These are phyloP conservation scores for Temnothorax ravouxi DNA, from an alignment of 2,888 invertebrate genomes.

Conservation along the genomic window DNA sequence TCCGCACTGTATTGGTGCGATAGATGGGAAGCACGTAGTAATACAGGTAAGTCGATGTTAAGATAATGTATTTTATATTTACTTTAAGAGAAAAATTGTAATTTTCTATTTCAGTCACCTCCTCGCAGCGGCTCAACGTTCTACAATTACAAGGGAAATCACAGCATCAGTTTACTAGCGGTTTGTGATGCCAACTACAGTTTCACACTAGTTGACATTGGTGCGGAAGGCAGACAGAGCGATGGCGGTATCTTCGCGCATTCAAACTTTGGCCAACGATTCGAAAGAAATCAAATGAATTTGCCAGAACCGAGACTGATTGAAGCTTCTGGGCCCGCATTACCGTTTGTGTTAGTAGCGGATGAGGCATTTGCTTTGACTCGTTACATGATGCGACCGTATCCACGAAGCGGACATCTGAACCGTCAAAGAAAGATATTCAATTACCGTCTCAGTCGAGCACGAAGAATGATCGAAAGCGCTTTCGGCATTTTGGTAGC, in stretches of 20 bases:
- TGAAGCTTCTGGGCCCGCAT: neutral
- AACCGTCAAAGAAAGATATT: constrained; percentile 53
- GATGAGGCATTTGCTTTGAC: constrained; percentile 65
- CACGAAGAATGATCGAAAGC: constrained; percentile 62
- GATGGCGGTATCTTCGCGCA: neutral
- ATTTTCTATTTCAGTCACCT: constrained; percentile 5
- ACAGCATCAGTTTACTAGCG: too few species aligned
- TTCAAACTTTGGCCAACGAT: neutral
- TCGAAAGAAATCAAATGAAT: neutral
- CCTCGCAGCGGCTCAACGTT: neutral
- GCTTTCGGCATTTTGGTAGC: constrained; percentile 65
- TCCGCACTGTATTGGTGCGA: too few species aligned
- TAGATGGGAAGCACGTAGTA: too few species aligned
- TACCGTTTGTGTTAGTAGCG: constrained; percentile 46
- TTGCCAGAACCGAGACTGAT: neutral
- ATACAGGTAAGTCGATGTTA: too few species aligned
- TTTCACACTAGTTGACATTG: too few species aligned
- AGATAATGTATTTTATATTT: neutral
- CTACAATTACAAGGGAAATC: too few species aligned
- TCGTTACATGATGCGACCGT: constrained; percentile 62
- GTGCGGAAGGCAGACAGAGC: too few species aligned
- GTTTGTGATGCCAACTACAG: too few species aligned
- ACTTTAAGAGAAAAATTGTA: neutral
- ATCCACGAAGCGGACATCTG: constrained; percentile 53
- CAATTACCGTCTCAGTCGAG: constrained; percentile 63